Evolutionary conservation across 2,888 invertebrate species (phyloP), one percentile per base, ranked within the genome.

Genomic region (Stegophylla sp.): DNA sequence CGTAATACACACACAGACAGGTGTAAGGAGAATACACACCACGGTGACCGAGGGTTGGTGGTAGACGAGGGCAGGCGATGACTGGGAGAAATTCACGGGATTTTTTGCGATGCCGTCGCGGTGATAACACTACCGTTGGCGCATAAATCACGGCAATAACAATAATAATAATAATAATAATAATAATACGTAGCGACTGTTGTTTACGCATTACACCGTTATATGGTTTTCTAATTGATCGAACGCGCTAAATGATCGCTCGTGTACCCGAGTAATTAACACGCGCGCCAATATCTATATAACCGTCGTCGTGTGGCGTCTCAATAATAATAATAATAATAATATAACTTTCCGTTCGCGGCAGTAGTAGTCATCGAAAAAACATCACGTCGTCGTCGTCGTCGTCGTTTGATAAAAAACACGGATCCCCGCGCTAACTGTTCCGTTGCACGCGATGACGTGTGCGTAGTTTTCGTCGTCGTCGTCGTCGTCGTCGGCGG

Each of bases 361-460:
- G n/a, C n/a, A n/a, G 48, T 17, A 79, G 48, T 23, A 79, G 61
- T 71, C 79, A 79, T 79, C 79, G 69, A 77, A 71, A n/a, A 79
- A 79, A 71, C 48, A 79, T 69, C 79, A 71, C 71, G 79, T 71
- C 34, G 79, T 63, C n/a, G n/a, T n/a, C n/a, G n/a, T n/a, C n/a
- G n/a, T n/a, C n/a, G n/a, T n/a, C n/a, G n/a, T n/a, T n/a, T n/a
- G n/a, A n/a, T n/a, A n/a, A n/a, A n/a, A n/a, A 69, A 79, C 71
- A 69, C 13, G 41, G 77, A 69, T 69, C 67, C 79, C 48, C n/a
- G n/a, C n/a, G 79, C 51, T 71, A 79, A 79, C 79, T 79, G 63
- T 61, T 71, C 12, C 1, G 79, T 69, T 69, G 61, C 79, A 79
- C 69, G 79, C 79, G 79, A 79, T 79, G 79, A 79, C 79, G 79